These are phyloP conservation scores for Hedya salicella DNA, from an alignment of 2,888 invertebrate genomes.

Conservation along the genomic window DNA sequence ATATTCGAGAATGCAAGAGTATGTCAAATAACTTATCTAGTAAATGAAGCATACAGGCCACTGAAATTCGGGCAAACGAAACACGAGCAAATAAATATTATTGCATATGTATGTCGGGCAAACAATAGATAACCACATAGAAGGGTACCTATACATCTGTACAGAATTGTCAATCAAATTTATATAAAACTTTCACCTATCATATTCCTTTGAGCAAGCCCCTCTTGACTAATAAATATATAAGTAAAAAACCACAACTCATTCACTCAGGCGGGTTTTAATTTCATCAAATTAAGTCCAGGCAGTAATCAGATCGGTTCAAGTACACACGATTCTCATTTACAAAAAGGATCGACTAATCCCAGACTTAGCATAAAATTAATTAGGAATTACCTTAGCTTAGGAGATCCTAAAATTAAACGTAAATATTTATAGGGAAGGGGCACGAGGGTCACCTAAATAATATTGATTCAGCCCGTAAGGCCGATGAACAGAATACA, in stretches of 20 bases:
- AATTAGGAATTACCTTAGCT: conserved; percentile 42
- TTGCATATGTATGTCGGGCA: no score
- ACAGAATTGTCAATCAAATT: no score
- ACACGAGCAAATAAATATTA: no score
- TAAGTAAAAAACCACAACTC: not conserved
- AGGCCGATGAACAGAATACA: conserved; percentile 13
- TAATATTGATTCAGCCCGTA: conserved; percentile 44
- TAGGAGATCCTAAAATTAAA: conserved; percentile 40
- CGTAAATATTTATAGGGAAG: conserved; percentile 43
- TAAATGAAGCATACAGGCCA: no score
- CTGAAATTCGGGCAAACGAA: no score
- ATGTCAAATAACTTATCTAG: no score
- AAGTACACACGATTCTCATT: conserved; percentile 16
- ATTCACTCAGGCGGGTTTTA: not conserved
- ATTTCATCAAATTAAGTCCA: not conserved
- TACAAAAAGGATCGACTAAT: conserved; percentile 23
- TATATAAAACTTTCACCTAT: no score
- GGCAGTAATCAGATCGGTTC: not conserved
- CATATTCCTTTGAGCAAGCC: no score
- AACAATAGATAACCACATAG: no score
- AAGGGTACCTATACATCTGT: no score
- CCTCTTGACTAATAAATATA: no score
- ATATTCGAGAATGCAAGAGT: no score
- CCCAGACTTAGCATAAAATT: conserved; percentile 42
- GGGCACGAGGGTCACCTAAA: conserved; percentile 39